A percentile compares a stretch with the other conserved stretches of the same genome.
phyloP scores from a whole-genome alignment of 2,888 invertebrate genomes.

The Tiliacea citrago region DNA sequence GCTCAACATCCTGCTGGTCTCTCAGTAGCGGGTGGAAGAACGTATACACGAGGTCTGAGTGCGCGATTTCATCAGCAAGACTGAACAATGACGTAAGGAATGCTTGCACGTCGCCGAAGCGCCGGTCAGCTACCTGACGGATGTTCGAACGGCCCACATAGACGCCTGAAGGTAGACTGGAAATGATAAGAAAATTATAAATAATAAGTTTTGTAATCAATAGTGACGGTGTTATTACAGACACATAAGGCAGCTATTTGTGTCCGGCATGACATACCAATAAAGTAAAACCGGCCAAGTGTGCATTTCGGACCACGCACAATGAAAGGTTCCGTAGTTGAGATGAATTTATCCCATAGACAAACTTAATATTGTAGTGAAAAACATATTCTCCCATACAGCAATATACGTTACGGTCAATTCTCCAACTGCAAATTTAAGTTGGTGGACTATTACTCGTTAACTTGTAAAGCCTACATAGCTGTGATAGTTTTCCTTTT shows the following conservation, averaged over 20 bases:
- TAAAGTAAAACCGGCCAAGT: too few species aligned
- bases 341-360: too few species aligned
- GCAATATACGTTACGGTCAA: too few species aligned
- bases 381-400: too few species aligned
- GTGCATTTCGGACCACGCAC: too few species aligned
- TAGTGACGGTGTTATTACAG: background rate
- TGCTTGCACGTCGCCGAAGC: conserved; percentile 96
- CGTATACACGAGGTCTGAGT: conserved; percentile 99
- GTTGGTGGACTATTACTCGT: too few species aligned
- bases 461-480: too few species aligned
- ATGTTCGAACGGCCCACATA: conserved; percentile 98
- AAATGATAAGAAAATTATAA: conserved; percentile 19
- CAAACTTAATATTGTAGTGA: too few species aligned
- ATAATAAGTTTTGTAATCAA: background rate
- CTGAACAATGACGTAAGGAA: conserved; percentile 96
- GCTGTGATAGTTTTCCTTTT: too few species aligned
- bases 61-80: conserved; percentile 98
- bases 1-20: conserved; percentile 97
- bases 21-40: conserved; percentile 99
- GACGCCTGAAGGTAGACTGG: conserved; percentile 91
- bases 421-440: too few species aligned
- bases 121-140: conserved; percentile 97
- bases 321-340: too few species aligned
- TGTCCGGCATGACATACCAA: background rate
- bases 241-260: background rate